These are phyloP conservation scores for Esperia sulphurella DNA, from an alignment of 2,888 invertebrate genomes.

Conservation along the genomic window DNA sequence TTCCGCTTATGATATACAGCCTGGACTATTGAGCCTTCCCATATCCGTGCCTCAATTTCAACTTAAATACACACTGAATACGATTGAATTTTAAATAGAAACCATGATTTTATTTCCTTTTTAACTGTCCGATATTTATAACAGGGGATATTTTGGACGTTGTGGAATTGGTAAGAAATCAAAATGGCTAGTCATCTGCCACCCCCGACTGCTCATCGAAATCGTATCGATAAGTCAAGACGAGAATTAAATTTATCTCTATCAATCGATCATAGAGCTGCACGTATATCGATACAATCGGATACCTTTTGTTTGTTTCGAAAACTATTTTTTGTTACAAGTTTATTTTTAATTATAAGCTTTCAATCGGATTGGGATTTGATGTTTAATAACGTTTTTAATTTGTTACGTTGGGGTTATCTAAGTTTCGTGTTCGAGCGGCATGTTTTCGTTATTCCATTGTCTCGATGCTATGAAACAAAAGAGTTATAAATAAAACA, in stretches of 20 bases:
- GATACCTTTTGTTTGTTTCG: constrained; percentile 24
- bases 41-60: constrained; percentile 3
- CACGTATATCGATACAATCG: constrained; percentile 15
- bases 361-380: constrained; percentile 18
- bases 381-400: constrained; percentile 10
- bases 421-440: background rate
- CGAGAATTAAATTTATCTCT: constrained; percentile 35
- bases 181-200: constrained; percentile 44
- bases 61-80: constrained; percentile 9
- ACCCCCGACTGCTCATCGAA: constrained; percentile 52
- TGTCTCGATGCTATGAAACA: background rate
- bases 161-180: constrained; percentile 28
- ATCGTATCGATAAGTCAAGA: constrained; percentile 47
- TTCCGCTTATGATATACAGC: constrained; percentile 4
- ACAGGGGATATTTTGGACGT: constrained; percentile 36
- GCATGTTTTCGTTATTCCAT: background rate
- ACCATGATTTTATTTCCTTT: constrained; percentile 14
- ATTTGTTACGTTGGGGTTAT: background rate
- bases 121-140: constrained; percentile 31
- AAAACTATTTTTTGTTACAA: constrained; percentile 21
- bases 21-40: background rate
- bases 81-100: constrained; percentile 12
- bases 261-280: constrained; percentile 43
- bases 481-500: background rate
- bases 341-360: constrained; percentile 21